A percentile compares a stretch with the other conserved stretches of the same genome.
phyloP scores from a whole-genome alignment of 2,113 vertebrate genomes.

The Bettongia penicillata region DNA sequence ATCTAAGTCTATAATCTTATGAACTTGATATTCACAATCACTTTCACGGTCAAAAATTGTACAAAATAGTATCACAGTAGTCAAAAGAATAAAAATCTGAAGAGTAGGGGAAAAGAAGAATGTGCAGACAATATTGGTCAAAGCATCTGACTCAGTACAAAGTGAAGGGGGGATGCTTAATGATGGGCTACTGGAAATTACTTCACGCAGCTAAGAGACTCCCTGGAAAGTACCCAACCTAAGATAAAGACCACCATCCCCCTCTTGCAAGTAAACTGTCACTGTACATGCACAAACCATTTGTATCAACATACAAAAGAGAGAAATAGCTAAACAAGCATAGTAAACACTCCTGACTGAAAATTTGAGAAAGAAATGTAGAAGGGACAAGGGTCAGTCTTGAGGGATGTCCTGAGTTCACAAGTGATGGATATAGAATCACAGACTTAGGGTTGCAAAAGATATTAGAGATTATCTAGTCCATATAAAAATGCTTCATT shows the following conservation, averaged over 20 bases:
- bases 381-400: not conserved
- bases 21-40: not conserved
- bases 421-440: not conserved
- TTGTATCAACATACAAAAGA: not conserved
- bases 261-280: not conserved
- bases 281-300: not conserved
- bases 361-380: not conserved
- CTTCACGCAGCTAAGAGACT: not conserved
- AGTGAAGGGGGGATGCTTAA: not conserved
- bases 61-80: not conserved
- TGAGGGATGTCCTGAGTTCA: not conserved
- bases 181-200: not conserved
- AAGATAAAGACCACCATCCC: not conserved
- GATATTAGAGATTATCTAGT: not conserved
- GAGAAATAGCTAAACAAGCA: not conserved
- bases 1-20: not conserved
- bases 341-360: not conserved
- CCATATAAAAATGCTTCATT: not conserved
- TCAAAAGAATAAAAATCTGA: not conserved
- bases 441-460: not conserved
- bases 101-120: not conserved
- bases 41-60: not conserved
- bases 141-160: not conserved
- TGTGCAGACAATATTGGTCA: not conserved
- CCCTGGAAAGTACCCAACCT: not conserved